Evolutionary conservation across 2,797 vertebrate genomes (phyloP), one percentile per base, ranked within the genome.

Genomic region (Hylomyscus alleni): DNA sequence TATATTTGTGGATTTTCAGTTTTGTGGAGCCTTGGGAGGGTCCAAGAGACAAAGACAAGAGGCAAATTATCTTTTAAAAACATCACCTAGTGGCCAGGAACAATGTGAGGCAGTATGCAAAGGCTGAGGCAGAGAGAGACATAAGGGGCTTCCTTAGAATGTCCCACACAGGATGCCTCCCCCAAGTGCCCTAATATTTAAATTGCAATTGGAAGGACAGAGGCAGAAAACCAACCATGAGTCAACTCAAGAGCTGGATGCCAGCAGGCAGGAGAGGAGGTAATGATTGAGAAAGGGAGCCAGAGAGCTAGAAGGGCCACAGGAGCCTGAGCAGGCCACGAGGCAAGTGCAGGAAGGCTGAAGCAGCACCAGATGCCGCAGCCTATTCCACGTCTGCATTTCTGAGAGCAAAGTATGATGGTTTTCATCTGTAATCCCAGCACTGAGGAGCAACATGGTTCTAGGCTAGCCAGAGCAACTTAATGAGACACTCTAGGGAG

Each of bases 191-290:
- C 17, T n/a, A 22, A 52, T 12, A 34, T 22, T 80, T 73, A 29
- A 89, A 19, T 62, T 37, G 37, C 17, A 62, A 34, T 69, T 15
- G 2, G 47, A 52, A 88, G 34, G 34, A 87, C 3, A 6, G 17
- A 81, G 80, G 69, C 19, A 87, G 11, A 87, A 67, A 84, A 15
- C 56, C 8, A 0, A 15, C 56, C 8, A 0, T 11, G 7, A 2
- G 8, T 44, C 69, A 1, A 22, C 29, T 12, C 47, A 4, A 31
- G 20, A 9, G 44, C 54, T n/a, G 0, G 14, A 67, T 67, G 31
- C 81, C 80, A 80, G 6, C 0, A 14, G 6, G 14, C 15, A 1
- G 11, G 73, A 69, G 17, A 2, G 0, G 2, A 8, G 0, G 52
- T 0, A 1, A 40, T 14, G n/a, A 40, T 37, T 10, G 86, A 90